These are phyloP conservation scores for Pristis pectinata DNA, from an alignment of 2,797 vertebrate genomes.

Conservation along the genomic window DNA sequence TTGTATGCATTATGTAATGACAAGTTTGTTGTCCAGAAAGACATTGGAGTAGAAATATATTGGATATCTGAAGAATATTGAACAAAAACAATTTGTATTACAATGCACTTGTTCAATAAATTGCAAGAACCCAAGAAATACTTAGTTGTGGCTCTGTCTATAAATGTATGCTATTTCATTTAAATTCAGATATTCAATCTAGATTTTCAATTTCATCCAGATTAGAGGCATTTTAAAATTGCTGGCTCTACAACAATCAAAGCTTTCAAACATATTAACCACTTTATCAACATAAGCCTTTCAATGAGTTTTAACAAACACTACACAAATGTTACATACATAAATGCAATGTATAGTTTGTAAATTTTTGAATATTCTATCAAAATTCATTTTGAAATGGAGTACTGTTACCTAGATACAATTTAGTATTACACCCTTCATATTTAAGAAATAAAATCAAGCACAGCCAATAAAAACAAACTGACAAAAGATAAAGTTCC, in stretches of 20 bases:
- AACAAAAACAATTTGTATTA: not conserved
- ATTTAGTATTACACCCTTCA: not conserved
- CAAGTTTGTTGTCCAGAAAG: not conserved
- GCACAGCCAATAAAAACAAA: not conserved
- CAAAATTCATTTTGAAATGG: not conserved
- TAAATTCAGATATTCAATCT: not conserved
- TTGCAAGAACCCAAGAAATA: not conserved
- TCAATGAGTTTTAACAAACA: not conserved
- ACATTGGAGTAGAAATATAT: not conserved
- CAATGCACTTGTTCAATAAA: not conserved
- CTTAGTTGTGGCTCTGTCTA: not conserved
- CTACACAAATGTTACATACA: not conserved
- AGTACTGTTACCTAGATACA: slow-evolving; percentile 24
- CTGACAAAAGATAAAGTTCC: not conserved
- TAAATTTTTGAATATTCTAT: not conserved
- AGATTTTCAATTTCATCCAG: not conserved
- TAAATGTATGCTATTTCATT: not conserved
- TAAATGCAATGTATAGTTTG: not conserved
- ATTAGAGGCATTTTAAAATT: not conserved
- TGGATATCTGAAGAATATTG: not conserved
- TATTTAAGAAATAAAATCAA: not conserved
- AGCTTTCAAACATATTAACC: not conserved
- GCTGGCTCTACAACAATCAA: not conserved
- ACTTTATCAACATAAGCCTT: not conserved
- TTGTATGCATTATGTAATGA: not conserved